Evolutionary conservation across 2,797 vertebrate genomes (phyloP), one percentile per base, ranked within the genome.

Genomic region (Gallirallus australis): DNA sequence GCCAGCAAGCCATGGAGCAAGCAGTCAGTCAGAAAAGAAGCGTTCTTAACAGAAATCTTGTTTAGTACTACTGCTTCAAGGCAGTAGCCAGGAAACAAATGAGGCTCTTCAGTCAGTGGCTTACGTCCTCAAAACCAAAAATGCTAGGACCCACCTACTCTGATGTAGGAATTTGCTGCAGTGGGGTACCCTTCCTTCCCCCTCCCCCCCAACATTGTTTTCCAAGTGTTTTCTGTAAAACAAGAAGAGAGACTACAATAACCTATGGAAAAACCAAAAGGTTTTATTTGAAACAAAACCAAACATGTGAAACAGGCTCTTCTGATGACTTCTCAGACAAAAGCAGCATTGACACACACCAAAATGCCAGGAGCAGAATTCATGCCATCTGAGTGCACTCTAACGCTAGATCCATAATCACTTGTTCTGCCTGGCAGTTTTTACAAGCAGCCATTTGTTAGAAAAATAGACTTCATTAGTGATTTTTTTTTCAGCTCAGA

Each of bases 401-500:
- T 35, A 79, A 18, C 15, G 30, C 85, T 47, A 15, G 80, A 84
- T 86, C 82, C 80, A 18, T 73, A 53, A 84, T 79, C 3, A 0
- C 81, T 63, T 86, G 82, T 68, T 64, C 85, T 86, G 68, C 75
- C 60, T 90, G 85, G 85, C 89, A 93, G 79, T 91, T 96, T 90
- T 63, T 83, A 76, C 93, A 88, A 91, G 59, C 65, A 83, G 56
- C 85, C 66, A 30, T 95, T 96, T 95, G 77, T 93, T 88, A 82
- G 80, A 86, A 91, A 94, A 93, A 83, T 80, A 90, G 63, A 70
- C 77, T 93, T 86, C 50, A 53, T 79, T 63, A 53, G 73, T 39
- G 80, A 88, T 86, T 81, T 94, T 90, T 94, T 90, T 76, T 37
- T 76, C 82, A 87, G 72, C 72, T 63, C 70, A 20, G 56, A 48